Evolutionary conservation across 2,888 invertebrate genomes (phyloP), one percentile per base, ranked within the genome.

Genomic region (Strigamia transsilvanica): DNA sequence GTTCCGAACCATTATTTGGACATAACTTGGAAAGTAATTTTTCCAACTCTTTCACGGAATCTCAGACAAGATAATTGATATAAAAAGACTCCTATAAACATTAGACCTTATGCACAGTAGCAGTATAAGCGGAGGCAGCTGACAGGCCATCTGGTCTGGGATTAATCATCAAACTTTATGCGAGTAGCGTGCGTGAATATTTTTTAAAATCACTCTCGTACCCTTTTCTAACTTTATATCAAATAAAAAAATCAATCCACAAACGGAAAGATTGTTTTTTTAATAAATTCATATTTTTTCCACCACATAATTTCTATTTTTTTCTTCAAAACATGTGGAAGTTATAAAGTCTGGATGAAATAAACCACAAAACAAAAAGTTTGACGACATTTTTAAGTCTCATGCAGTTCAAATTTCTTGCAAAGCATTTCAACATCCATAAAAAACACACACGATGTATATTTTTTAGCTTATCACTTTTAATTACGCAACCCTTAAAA

Each of bases 131-230:
- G 32, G 73, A 73, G 73, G 73, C 73, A 73, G 73, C 73, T 73
- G 73, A 73, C 73, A 73, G 73, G 73, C 73, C 73, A 73, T 73
- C 73, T 73, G 73, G 73, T 32, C 73, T 73, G 73, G 73, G 73
- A 73, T 73, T 73, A 73, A 73, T 73, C 73, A 73, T 73, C 73
- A 73, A 73, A 73, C 73, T 73, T 73, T 73, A 73, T 73, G 73
- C 27, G 73, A 73, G 73, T 73, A 32, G 73, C 73, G 73, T 73
- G 73, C 73, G 32, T 73, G 73, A 73, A 73, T 73, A 73, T 73
- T 73, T 73, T 73, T 73, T 73, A 32, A 23, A 73, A 73, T 73
- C 73, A 73, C 32, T 73, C 73, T 73, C 73, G 32, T 73, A 73
- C 73, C 73, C 73, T 73, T 73, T 73, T 32, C 73, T 73, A 73